Conservation (phyloP, 1,140 invertebrate species). For the Trichoplusia ni region DNA sequence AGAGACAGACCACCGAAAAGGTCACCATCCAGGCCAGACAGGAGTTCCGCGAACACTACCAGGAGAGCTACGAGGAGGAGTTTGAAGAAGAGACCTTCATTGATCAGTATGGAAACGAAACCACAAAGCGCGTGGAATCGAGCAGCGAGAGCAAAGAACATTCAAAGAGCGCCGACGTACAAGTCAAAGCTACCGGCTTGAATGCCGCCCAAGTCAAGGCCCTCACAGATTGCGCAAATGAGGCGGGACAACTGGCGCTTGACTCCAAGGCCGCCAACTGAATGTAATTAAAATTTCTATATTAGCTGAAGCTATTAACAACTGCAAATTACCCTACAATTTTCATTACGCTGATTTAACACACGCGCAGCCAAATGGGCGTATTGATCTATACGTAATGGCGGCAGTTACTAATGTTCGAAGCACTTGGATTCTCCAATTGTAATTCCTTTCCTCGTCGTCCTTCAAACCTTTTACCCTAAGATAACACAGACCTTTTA, state of each 20-base stretch:
- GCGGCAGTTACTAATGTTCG: constrained; percentile 30
- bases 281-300: constrained; percentile 56
- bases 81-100: constrained; percentile 78
- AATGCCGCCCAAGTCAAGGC: constrained; percentile 77
- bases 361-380: constrained; percentile 8
- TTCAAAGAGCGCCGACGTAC: constrained; percentile 76
- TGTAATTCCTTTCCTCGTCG: constrained; percentile 4
- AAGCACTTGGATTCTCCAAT: constrained; percentile 9
- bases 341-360: constrained; percentile 20
- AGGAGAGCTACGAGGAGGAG: constrained; percentile 78
- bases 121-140: constrained; percentile 73
- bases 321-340: neutral
- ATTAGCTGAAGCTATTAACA: constrained; percentile 22
- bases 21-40: constrained; percentile 76
- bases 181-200: constrained; percentile 76
- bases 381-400: constrained; percentile 24
- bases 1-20: constrained; percentile 69
- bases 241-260: constrained; percentile 74
- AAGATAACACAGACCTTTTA: constrained; percentile 2
- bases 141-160: constrained; percentile 78
- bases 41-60: constrained; percentile 75
- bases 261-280: constrained; percentile 74
- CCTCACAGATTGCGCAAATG: constrained; percentile 78
- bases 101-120: constrained; percentile 74
- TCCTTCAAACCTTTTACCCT: neutral